Evolutionary conservation across 2,113 vertebrate genomes (phyloP), one percentile per base, ranked within the genome.

Genomic region (Microcebus griseorufus): DNA sequence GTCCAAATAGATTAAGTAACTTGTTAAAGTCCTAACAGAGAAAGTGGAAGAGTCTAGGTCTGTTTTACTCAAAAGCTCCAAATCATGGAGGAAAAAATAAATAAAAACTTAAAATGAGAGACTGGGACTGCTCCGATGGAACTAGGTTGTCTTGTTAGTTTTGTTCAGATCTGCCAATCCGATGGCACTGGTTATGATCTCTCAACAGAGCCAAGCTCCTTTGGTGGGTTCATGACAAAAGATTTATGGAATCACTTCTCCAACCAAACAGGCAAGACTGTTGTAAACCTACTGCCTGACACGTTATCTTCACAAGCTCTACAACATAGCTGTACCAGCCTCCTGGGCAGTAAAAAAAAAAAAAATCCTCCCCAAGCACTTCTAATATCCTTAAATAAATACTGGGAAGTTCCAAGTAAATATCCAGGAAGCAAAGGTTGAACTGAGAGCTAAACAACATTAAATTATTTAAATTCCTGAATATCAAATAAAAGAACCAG

Each of bases 401-500:
- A 98, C 67, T 79, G 87, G 73, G 67, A 92, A 97, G 96, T 86
- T 88, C 58, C 95, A 98, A 96, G 94, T 97, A 97, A 98, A 97
- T 97, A 83, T 69, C 86, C 90, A 96, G 97, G 93, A 98, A 90
- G 96, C 87, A 97, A 98, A 98, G 78, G 94, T 96, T 53, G 72
- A 96, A 95, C 22, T 45, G 32, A 96, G 92, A 97, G 88, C 97
- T 94, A 95, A 98, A 97, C 92, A 94, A 55, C 20, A 95, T 37
- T 96, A 97, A 98, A 98, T 97, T 96, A 97, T 97, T 95, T 95
- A 98, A 96, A 98, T 97, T 98, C 64, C 39, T 93, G 85, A 98
- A 96, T 94, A 94, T 17, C 95, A 95, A 97, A 88, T 95, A 79
- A 96, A 98, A 98, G 90, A 91, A 76, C 84, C 97, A 82, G 95